Evolutionary conservation across 1,140 invertebrate species (phyloP).

Genomic region (Melanaphis sacchari): DNA sequence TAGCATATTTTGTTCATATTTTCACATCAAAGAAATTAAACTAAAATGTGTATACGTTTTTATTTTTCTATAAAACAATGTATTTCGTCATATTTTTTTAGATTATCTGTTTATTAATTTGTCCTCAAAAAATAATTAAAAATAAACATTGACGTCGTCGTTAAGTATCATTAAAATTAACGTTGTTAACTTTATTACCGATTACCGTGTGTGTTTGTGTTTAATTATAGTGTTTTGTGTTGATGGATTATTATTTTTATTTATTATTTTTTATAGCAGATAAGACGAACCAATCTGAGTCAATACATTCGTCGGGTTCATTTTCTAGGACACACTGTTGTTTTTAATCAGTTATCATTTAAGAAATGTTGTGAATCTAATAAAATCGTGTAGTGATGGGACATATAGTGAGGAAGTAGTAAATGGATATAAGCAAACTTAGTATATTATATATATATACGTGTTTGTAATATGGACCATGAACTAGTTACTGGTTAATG

Average conservation of each 20-base stretch:
- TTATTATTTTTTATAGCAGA: not conserved
- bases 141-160: slow-evolving; percentile 3
- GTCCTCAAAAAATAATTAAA: slow-evolving; percentile 30
- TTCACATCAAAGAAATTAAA: not conserved
- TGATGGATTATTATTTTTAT: not conserved
- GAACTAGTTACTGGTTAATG: not conserved
- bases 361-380: not conserved
- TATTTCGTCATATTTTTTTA: not conserved
- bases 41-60: not conserved
- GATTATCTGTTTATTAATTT: slow-evolving; percentile 6
- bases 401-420: not conserved
- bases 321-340: not conserved
- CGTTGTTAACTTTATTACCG: slow-evolving; percentile 7
- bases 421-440: not conserved
- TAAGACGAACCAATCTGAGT: not conserved
- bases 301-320: not conserved
- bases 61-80: not conserved
- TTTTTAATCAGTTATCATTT: not conserved
- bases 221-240: slow-evolving; percentile 29
- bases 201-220: not conserved
- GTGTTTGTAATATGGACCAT: not conserved
- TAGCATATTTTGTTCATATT: not conserved
- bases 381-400: not conserved
- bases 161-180: not conserved
- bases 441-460: not conserved